Base-by-base conservation (phyloP, 2,888 invertebrate genomes). In the Sisyra nigra region DNA sequence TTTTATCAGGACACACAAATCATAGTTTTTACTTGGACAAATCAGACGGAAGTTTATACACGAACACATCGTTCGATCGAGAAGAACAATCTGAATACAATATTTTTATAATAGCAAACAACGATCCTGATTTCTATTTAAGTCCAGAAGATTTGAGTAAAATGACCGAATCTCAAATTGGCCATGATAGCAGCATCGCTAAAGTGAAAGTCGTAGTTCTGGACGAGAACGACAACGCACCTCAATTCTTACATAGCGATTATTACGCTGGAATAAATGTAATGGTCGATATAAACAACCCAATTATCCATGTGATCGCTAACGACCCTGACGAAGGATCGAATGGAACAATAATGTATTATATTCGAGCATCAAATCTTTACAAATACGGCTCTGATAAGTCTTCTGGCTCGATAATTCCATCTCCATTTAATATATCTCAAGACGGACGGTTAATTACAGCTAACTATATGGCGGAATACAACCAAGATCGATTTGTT, bases 151-250 rank as follows among this genome's bases (percentile, higher is more conserved):
- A 70, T 48, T 56, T 63, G 17, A 59, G 63, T 6, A 58, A 63
- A 18, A 61, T 67, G 50, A 63, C 67, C 9, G 66, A 56, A 37
- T 56, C 57, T 31, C 55, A 58, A 47, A 51, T 59, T 15, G 52
- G 54, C 41, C 56, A 57, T 42, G 82, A 86, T 49, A 73, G 72
- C 38, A 79, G 82, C 38, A 71, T 86, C 13, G 79, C 82, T 1
- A 72, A 73, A 42, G 80, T 88, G 2, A 71, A 68, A 42, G 69
- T 92, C 31, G 72, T 67, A 2, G 73, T 93, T 4, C 65, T 80
- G 17, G 91, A 91, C 56, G 76, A 83, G 41, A 91, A 91, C 53
- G 92, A 92, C 55, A 87, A 88, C 57, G 72, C 78, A 4, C 92
- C 92, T 0, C 65, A 69, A 33, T 87, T 87, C 55, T 68, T 74